These are phyloP conservation scores for Chymomyza caudatula DNA, from an alignment of 2,888 invertebrate species.

Conservation along the genomic window DNA sequence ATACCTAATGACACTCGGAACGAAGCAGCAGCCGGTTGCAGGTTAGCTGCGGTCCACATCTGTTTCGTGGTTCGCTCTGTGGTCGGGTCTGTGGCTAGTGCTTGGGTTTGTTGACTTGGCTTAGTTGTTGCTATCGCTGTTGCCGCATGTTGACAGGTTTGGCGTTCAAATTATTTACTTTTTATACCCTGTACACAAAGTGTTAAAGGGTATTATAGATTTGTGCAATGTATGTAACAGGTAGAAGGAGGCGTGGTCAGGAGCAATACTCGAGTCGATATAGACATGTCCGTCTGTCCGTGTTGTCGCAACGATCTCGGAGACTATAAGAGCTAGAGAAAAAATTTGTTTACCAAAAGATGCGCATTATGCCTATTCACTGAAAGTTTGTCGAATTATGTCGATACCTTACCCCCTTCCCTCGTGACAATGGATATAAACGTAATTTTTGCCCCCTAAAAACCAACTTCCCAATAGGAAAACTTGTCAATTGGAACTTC, in stretches of 20 bases:
- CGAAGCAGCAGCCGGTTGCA: conserved; percentile 3
- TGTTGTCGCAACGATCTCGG: no score
- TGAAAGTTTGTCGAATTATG: neutral
- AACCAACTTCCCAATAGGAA: no score
- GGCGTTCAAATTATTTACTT: neutral
- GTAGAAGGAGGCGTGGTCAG: neutral
- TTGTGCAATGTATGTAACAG: neutral
- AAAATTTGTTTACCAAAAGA: neutral
- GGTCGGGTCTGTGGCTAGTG: neutral
- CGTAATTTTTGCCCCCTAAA: neutral
- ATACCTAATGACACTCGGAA: conserved; percentile 18
- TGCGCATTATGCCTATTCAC: neutral
- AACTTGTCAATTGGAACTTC: no score
- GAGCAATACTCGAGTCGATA: no score
- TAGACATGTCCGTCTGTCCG: no score
- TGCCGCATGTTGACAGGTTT: conserved; percentile 3
- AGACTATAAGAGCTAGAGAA: no score
- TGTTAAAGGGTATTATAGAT: no score
- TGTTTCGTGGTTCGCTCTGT: neutral
- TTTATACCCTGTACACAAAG: neutral
- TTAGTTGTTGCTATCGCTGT: neutral
- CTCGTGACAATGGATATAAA: neutral
- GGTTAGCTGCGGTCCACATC: conserved; percentile 3
- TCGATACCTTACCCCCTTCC: neutral
- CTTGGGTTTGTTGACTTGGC: conserved; percentile 7